These are phyloP conservation scores for Melanchra persicariae DNA, from an alignment of 2,888 invertebrate genomes.

Conservation along the genomic window DNA sequence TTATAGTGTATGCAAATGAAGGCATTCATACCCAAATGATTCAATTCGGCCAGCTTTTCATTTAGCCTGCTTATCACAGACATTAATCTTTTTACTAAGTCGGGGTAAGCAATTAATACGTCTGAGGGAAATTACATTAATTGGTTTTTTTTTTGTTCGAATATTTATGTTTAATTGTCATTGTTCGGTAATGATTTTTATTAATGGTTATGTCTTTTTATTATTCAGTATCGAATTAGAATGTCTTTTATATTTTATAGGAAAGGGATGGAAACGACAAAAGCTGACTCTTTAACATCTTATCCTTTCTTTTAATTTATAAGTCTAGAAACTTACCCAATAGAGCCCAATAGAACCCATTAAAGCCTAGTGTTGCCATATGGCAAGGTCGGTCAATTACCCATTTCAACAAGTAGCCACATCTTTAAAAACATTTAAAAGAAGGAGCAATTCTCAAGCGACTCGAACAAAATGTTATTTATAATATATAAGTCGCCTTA, in stretches of 20 bases:
- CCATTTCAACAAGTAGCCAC: too few species aligned
- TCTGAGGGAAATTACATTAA: slow-evolving; percentile 61
- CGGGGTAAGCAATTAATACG: slow-evolving; percentile 70
- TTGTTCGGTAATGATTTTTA: slow-evolving; percentile 33
- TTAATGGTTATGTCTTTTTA: slow-evolving; percentile 7
- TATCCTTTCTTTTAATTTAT: too few species aligned
- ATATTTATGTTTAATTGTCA: slow-evolving; percentile 35
- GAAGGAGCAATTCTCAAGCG: background rate
- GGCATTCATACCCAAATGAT: slow-evolving; percentile 84
- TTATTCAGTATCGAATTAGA: background rate
- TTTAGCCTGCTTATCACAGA: slow-evolving; percentile 79
- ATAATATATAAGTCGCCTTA: background rate
- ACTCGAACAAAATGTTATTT: too few species aligned
- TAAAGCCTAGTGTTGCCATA: too few species aligned
- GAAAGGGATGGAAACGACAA: background rate
- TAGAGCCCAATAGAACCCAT: too few species aligned
- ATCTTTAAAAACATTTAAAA: background rate
- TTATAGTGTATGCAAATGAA: slow-evolving; percentile 87
- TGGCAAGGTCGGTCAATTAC: too few species aligned
- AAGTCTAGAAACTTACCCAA: background rate
- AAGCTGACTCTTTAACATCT: background rate
- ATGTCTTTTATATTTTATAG: background rate
- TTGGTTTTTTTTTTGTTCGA: slow-evolving; percentile 46
- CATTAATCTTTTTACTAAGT: slow-evolving; percentile 78
- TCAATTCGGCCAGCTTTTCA: slow-evolving; percentile 86